Evolutionary conservation across 2,113 vertebrate genomes (phyloP).

Genomic region (Petromus typicus): DNA sequence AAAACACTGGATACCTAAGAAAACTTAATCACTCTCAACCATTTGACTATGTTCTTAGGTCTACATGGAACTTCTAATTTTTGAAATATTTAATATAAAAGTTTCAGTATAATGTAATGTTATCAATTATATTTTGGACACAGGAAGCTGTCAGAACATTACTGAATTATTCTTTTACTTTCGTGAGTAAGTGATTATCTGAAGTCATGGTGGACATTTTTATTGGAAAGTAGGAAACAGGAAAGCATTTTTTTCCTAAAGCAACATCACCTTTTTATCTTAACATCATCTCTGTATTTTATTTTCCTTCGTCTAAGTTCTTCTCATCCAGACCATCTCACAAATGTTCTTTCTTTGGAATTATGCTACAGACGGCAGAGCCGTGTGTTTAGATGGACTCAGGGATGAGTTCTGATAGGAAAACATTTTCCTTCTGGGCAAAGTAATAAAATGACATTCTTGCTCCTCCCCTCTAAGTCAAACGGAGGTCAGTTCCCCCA

Average conservation of each 20-base stretch:
- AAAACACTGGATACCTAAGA: not conserved
- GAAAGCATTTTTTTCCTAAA: constrained; percentile 55
- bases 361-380: constrained; percentile 78
- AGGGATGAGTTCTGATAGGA: constrained; percentile 86
- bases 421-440: constrained; percentile 91
- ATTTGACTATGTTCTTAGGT: not conserved
- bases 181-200: not conserved
- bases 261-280: not conserved
- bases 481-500: constrained; percentile 90
- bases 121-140: not conserved
- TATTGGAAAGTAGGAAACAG: constrained; percentile 25
- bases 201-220: not conserved
- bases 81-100: constrained; percentile 30
- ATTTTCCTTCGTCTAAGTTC: constrained; percentile 60
- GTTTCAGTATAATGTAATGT: not conserved
- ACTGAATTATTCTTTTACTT: constrained; percentile 30
- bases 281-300: constrained; percentile 4
- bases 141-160: constrained; percentile 7
- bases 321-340: constrained; percentile 49
- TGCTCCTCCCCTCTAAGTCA: constrained; percentile 91
- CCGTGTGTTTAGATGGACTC: constrained; percentile 85
- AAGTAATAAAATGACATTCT: constrained; percentile 93
- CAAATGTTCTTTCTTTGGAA: constrained; percentile 80
- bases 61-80: not conserved
- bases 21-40: not conserved